Base-by-base conservation (phyloP, 2,113 vertebrate species). In the Alaudala cheleensis region DNA sequence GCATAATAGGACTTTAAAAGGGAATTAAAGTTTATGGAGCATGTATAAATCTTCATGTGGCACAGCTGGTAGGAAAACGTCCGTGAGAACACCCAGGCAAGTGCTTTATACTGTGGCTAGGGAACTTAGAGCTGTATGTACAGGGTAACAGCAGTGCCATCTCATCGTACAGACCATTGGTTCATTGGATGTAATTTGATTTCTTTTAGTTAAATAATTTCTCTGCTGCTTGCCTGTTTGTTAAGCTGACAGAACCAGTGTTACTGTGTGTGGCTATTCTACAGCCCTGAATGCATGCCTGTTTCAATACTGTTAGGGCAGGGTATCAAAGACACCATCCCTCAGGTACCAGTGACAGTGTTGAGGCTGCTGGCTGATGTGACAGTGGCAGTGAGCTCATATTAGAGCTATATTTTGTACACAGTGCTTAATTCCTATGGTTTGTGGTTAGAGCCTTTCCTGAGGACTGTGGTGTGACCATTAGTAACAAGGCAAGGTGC, bases 21-120 rank as follows among this genome's bases (percentile, higher is more conserved):
- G 61, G 70, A 94, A 95, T 94, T 78, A 93, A 93, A 69, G 56
- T 96, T 96, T 93, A 95, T 94, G 88, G 83, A 92, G 86, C 83
- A 49, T 93, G 71, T 94, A 72, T 92, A 94, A 73, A 92, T 95
- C 56, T 92, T 95, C 67, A 28, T 62, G 67, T 81, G 67, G 86
- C 72, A 51, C 91, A 92, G 86, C 94, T 95, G 86, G 76, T 70
- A 51, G 83, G 54, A 90, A 50, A 96, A 90, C 26, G 31, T 67
- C 58, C 14, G 3, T 54, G n/a, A 88, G 67, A 93, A 62, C 25
- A 88, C 56, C 13, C n/a, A 78, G 64, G 22, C 28, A 86, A 73
- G 42, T 53, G 74, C 51, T 72, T 77, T 90, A 22, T 69, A n/a
- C 31, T 64, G n/a, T 76, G 79, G 37, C 53, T 42, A 19, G 71